phyloP scores from a whole-genome alignment of 2,113 vertebrate species.

The Notothenia rossii region DNA sequence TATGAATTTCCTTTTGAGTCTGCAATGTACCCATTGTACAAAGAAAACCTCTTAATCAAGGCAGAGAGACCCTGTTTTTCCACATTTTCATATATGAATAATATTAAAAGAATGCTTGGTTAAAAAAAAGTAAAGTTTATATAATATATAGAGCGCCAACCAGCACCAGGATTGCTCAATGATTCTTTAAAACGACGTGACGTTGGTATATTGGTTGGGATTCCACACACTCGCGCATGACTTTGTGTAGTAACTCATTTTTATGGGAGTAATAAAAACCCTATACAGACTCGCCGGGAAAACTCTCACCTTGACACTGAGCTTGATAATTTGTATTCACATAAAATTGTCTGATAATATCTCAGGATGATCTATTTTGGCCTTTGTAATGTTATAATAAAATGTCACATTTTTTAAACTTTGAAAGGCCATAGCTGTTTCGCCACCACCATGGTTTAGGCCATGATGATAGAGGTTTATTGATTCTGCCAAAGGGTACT shows the following conservation, averaged over 20 bases:
- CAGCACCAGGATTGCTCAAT: background rate
- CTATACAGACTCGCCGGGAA: slow-evolving; percentile 10
- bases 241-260: slow-evolving; percentile 1
- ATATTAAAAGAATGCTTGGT: background rate
- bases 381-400: slow-evolving; percentile 49
- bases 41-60: background rate
- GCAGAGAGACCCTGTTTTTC: background rate
- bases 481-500: slow-evolving; percentile 35
- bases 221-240: background rate
- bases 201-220: background rate
- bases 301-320: slow-evolving; percentile 44
- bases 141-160: background rate
- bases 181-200: background rate
- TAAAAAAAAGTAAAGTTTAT: background rate
- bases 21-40: slow-evolving; percentile 6
- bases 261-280: slow-evolving; percentile 15
- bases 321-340: slow-evolving; percentile 30
- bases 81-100: background rate
- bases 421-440: slow-evolving; percentile 22
- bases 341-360: slow-evolving; percentile 19
- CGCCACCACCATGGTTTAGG: slow-evolving; percentile 6
- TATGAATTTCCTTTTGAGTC: slow-evolving; percentile 11
- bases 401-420: slow-evolving; percentile 53
- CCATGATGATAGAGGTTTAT: slow-evolving; percentile 44
- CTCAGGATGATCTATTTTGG: slow-evolving; percentile 35